phyloP scores from a whole-genome alignment of 2,113 vertebrate species.

The Microtus ochrogaster region DNA sequence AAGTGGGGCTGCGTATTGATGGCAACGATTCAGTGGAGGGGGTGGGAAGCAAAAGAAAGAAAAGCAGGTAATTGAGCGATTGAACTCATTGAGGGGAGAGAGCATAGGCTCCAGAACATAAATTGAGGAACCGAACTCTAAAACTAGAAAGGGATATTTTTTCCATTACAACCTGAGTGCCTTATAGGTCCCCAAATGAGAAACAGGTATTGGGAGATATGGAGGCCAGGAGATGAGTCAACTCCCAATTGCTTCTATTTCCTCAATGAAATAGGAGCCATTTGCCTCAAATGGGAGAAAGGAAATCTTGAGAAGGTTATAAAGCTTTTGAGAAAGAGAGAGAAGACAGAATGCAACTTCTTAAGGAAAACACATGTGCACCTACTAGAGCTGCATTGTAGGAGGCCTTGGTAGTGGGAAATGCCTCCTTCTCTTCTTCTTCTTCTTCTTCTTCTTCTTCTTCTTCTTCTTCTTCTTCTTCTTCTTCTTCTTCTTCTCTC shows the following conservation, averaged over 20 bases:
- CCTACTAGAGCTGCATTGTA: neutral
- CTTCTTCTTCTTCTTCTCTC: neutral
- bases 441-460: too few relatives aligned
- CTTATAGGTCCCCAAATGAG: neutral
- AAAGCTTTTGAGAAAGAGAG: neutral
- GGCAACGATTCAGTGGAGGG: constrained; percentile 1
- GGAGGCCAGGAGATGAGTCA: constrained; percentile 9
- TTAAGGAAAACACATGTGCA: neutral
- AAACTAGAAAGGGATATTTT: constrained; percentile 20
- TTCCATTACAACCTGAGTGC: constrained; percentile 10
- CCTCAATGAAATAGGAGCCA: constrained; percentile 42
- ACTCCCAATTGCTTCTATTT: constrained; percentile 28
- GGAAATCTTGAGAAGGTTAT: neutral
- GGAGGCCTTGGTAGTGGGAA: neutral
- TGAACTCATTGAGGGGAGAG: constrained; percentile 8
- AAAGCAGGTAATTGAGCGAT: constrained; percentile 17
- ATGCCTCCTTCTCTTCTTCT: neutral
- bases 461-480: fast-evolving
- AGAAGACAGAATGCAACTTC: neutral
- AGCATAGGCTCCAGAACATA: neutral
- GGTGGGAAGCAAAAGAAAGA: constrained; percentile 20
- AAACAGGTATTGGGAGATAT: neutral
- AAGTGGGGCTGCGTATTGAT: neutral
- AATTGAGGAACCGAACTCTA: constrained; percentile 37
- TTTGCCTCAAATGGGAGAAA: neutral